Base-by-base conservation (phyloP, 2,888 invertebrate species). In the Pristionchus fissidentatus region DNA sequence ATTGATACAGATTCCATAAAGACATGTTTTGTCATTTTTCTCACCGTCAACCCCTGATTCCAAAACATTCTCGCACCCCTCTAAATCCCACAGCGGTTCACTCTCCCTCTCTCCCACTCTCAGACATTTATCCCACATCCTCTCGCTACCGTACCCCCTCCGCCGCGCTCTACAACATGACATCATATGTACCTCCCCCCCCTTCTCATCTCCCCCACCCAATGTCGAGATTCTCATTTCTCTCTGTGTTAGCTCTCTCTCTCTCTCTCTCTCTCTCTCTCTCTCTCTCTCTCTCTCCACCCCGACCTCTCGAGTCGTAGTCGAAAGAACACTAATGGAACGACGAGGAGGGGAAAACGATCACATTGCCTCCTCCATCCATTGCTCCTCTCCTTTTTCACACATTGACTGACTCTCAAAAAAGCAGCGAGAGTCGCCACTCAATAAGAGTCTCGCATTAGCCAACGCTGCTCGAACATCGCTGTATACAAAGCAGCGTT, bases 331-430 rank as follows among this genome's bases (percentile, higher is more conserved):
- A 70, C 70, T 70, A 41, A 70, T 70, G 43, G 43, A 62, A 26
- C 62, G 19, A 19, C 32, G 1, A 3, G 35, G 15, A 70, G 41
- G 70, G 41, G n/a, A n/a, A n/a, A n/a, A n/a, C n/a, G n/a, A 70
- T 70, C 41, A 19, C n/a, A 70, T 43, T 26, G n/a, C 70, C 70
- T n/a, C 43, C 1, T 41, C n/a, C 7, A 1, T 41, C 26, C 38
- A 70, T n/a, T n/a, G n/a, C n/a, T n/a, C n/a, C n/a, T 70, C 43
- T 41, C 70, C 70, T n/a, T 41, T 70, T 70, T 70, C 70, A 66
- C 15, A 19, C 32, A 32, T n/a, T 22, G n/a, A n/a, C n/a, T n/a
- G 38, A 0, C 19, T 32, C 62, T 35, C 62, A 35, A 19, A 13
- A 70, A 8, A 70, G 3, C 32, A 7, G 1, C 32, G 38, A 38